These are phyloP conservation scores for Pandemis cinnamomeana DNA, from an alignment of 2,888 invertebrate genomes.

Conservation along the genomic window DNA sequence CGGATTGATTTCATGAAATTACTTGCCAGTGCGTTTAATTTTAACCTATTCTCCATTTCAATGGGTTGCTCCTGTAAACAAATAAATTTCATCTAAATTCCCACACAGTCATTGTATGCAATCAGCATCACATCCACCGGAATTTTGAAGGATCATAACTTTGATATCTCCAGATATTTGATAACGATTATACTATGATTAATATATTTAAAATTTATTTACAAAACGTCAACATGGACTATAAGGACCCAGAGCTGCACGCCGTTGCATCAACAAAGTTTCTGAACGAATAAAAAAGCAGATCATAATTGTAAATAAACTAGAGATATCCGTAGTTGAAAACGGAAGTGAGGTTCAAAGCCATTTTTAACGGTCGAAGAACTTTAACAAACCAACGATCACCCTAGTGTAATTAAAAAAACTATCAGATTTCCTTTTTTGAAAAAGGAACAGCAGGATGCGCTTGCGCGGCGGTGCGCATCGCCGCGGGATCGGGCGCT, in stretches of 20 bases:
- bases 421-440: slow-evolving; percentile 41
- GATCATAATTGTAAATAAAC: background rate
- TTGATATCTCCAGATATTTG: too few species aligned
- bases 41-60: too few species aligned
- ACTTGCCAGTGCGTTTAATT: background rate
- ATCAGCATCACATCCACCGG: too few species aligned
- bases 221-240: too few species aligned
- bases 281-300: too few species aligned
- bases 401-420: slow-evolving; percentile 30
- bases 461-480: slow-evolving; percentile 37
- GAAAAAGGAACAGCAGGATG: slow-evolving; percentile 41
- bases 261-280: too few species aligned
- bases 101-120: too few species aligned
- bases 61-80: background rate
- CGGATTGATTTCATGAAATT: slow-evolving; percentile 3
- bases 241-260: too few species aligned
- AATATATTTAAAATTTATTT: too few species aligned
- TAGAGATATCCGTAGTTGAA: background rate
- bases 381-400: slow-evolving; percentile 24
- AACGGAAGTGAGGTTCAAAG: slow-evolving; percentile 13
- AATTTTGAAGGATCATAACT: too few species aligned
- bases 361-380: slow-evolving; percentile 16
- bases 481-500: slow-evolving; percentile 24
- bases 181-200: too few species aligned
- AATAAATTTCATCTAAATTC: background rate